Evolutionary conservation across 2,888 invertebrate genomes (phyloP), one percentile per base, ranked within the genome.

Genomic region (Nomada hirtipes): DNA sequence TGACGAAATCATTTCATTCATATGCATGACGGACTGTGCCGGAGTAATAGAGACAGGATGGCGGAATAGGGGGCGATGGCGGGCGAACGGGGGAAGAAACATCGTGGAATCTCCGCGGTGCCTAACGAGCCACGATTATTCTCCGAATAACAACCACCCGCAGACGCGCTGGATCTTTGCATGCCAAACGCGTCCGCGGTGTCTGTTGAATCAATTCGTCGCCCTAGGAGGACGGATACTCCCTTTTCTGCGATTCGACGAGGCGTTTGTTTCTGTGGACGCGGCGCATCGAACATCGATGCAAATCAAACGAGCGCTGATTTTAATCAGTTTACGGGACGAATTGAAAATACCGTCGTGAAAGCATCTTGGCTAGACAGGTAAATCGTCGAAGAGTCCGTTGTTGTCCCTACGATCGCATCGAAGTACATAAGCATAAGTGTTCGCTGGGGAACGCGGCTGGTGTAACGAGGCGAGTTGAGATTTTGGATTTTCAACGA

Each of bases 21-120:
- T 91, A 91, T 91, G 91, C 91, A 91, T 91, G 91, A 89, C 89
- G 79, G 86, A 88, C 86, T 90, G 90, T 88, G 87, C 86, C 72
- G 42, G 82, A 78, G 65, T 36, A 72, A 70, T 68, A 61, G 74
- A 57, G 59, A 77, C 72, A 61, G 67, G 36, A 4, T 7, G 36
- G 7, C 36, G 36, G 36, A 36, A 36, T 36, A 4, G 23, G n/a
- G 18, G 18, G 11, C 20, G 53, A 23, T 20, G 26, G 29, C 47
- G n/a, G 65, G 63, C 67, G 69, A 59, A 71, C n/a, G 20, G 36
- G 57, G 52, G 72, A 74, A 82, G 76, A 65, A 82, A 47, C 60
- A 59, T 42, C 60, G 72, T 61, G 77, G 74, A 83, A 87, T 84
- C 80, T 78, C 76, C 53, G 79, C 69, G 57, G 36, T 74, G 65